Percentiles rank a stretch among this genome's conserved stretches.
These are phyloP conservation scores for Oreotrochilus melanogaster DNA, from an alignment of 2,113 vertebrate genomes.

Conservation along the genomic window DNA sequence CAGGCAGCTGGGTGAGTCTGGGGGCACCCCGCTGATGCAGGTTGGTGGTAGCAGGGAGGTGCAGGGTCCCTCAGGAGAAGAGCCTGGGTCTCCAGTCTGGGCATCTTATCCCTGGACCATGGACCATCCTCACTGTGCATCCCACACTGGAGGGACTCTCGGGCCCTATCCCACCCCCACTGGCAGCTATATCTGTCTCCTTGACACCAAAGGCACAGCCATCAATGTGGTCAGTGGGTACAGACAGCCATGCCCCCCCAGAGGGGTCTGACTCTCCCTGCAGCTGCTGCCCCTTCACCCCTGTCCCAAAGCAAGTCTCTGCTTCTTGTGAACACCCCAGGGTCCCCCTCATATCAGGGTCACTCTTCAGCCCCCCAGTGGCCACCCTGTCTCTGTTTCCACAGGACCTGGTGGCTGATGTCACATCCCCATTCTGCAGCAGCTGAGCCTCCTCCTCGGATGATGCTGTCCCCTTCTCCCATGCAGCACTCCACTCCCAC, in stretches of 20 bases:
- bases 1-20: neutral
- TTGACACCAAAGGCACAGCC: neutral
- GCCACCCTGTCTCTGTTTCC: neutral
- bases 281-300: neutral
- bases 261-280: fast-evolving
- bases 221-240: neutral
- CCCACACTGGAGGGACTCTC: neutral
- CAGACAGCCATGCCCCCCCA: fast-evolving
- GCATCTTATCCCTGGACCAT: fast-evolving
- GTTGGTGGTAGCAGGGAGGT: neutral
- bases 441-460: neutral
- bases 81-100: fast-evolving
- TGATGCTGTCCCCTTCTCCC: neutral
- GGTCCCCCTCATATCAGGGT: no score
- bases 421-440: fast-evolving
- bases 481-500: neutral
- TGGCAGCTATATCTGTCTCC: neutral
- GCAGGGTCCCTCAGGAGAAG: fast-evolving
- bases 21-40: fast-evolving
- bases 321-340: neutral
- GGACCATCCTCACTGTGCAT: neutral
- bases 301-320: neutral
- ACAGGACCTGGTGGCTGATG: fast-evolving
- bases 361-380: fast-evolving
- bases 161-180: neutral